A percentile compares a stretch with the other conserved stretches of the same genome.
Conservation (phyloP, 2,888 invertebrate species). For the Diaprepes abbreviatus region DNA sequence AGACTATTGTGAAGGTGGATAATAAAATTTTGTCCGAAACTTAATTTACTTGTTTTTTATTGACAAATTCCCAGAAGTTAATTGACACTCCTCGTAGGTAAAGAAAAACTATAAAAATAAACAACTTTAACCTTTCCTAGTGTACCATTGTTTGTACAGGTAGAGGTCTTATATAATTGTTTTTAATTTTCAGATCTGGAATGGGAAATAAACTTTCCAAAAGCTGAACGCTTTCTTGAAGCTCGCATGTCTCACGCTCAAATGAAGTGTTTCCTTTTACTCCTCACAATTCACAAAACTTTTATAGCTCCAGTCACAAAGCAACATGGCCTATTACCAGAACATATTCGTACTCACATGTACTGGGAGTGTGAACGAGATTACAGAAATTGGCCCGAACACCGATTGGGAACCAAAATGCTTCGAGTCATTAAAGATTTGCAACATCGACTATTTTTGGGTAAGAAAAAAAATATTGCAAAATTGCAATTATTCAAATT, state of each 20-base stretch:
- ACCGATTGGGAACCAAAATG: slow-evolving; percentile 79
- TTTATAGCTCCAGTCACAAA: slow-evolving; percentile 78
- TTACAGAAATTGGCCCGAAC: slow-evolving; percentile 81
- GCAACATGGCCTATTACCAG: slow-evolving; percentile 76
- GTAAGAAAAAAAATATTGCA: too few relatives aligned
- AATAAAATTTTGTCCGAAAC: too few relatives aligned
- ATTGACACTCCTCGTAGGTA: too few relatives aligned
- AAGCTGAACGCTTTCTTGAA: slow-evolving; percentile 82
- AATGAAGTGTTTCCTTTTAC: slow-evolving; percentile 78
- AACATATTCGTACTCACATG: slow-evolving; percentile 81
- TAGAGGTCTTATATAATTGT: too few relatives aligned
- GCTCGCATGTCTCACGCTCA: slow-evolving; percentile 80
- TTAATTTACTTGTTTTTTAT: too few relatives aligned
- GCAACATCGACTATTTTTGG: slow-evolving; percentile 74
- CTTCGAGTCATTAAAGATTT: slow-evolving; percentile 75
- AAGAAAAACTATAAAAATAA: too few relatives aligned
- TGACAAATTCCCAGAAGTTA: too few relatives aligned
- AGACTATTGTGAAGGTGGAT: too few relatives aligned
- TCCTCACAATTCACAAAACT: slow-evolving; percentile 78
- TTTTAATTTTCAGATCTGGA: slow-evolving; percentile 70
- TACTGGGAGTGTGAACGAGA: slow-evolving; percentile 86
- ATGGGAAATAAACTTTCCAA: slow-evolving; percentile 85
- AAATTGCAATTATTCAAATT: too few relatives aligned
- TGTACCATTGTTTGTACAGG: too few relatives aligned
- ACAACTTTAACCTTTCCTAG: too few relatives aligned